Conservation (phyloP, 2,797 vertebrate species). For the Hypotaenidia philippensis region DNA sequence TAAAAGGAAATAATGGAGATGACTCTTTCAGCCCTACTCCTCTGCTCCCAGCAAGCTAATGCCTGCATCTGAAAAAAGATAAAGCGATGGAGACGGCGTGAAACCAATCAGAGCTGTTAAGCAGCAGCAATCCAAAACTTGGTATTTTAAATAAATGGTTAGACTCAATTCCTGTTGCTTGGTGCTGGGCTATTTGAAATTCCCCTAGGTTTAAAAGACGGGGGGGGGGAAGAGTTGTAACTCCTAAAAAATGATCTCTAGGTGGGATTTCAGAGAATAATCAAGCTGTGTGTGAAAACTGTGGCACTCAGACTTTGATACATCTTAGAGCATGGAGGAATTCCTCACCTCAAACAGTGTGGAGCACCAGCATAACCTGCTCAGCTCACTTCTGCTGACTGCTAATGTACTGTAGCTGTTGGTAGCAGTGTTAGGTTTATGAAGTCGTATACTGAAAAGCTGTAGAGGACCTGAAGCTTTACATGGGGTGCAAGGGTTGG, state of each 20-base stretch:
- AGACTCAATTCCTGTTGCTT: background rate
- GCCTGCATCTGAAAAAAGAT: background rate
- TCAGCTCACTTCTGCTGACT: background rate
- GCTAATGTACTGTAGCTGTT: background rate
- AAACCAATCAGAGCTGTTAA: constrained; percentile 10
- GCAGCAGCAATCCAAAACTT: background rate
- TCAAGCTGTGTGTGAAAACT: background rate
- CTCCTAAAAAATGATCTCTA: background rate
- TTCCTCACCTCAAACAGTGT: background rate
- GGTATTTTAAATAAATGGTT: constrained; percentile 36
- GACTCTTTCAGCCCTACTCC: background rate
- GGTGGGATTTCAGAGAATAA: constrained; percentile 31
- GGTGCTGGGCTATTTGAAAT: constrained; percentile 6
- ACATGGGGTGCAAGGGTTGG: background rate
- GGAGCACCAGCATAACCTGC: background rate
- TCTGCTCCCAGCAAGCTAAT: background rate
- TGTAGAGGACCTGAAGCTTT: background rate
- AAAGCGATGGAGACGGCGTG: background rate
- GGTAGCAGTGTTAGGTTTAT: background rate
- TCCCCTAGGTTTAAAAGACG: constrained; percentile 6
- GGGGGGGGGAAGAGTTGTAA: constrained; percentile 28
- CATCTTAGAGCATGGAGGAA: background rate
- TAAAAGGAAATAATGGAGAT: background rate
- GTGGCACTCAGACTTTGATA: background rate
- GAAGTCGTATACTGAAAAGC: background rate